Evolutionary conservation across 2,888 invertebrate species (phyloP).

Genomic region (Chironomus tentans): DNA sequence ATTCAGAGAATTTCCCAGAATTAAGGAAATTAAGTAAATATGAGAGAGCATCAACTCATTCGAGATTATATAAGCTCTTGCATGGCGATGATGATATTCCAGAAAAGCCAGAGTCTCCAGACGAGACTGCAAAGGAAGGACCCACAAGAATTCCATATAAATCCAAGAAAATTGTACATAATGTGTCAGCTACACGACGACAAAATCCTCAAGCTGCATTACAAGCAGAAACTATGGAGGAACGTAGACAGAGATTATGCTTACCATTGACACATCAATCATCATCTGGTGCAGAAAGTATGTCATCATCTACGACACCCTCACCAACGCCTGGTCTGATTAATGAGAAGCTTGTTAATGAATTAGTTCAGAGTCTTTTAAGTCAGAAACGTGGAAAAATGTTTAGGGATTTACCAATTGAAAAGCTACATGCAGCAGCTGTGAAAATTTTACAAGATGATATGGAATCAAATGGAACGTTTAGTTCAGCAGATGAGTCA

Average conservation of each 20-base stretch:
- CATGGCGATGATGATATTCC: slow-evolving; percentile 48
- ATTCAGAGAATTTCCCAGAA: slow-evolving; percentile 52
- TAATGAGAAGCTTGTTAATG: slow-evolving; percentile 49
- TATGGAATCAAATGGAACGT: slow-evolving; percentile 41
- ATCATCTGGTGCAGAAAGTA: slow-evolving; percentile 45
- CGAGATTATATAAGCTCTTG: slow-evolving; percentile 56
- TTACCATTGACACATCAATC: slow-evolving; percentile 43
- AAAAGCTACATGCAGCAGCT: slow-evolving; percentile 50
- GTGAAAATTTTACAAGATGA: slow-evolving; percentile 50
- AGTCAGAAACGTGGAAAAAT: slow-evolving; percentile 47
- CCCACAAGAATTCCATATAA: slow-evolving; percentile 27
- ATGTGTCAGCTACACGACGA: slow-evolving; percentile 41
- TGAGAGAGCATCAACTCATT: slow-evolving; percentile 63
- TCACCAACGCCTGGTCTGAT: slow-evolving; percentile 42
- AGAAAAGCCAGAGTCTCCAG: slow-evolving; percentile 31
- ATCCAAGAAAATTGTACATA: slow-evolving; percentile 40
- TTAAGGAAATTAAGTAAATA: slow-evolving; percentile 51
- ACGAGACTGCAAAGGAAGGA: slow-evolving; percentile 31
- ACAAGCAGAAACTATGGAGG: slow-evolving; percentile 40
- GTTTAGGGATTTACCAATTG: slow-evolving; percentile 47
- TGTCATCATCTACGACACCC: slow-evolving; percentile 47
- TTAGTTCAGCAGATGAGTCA: slow-evolving; percentile 40
- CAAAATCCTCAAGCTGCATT: slow-evolving; percentile 37
- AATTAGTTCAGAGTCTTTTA: slow-evolving; percentile 50
- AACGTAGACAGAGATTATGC: slow-evolving; percentile 45